phyloP scores from a whole-genome alignment of 2,113 vertebrate genomes.

The Ornithorhynchus anatinus region DNA sequence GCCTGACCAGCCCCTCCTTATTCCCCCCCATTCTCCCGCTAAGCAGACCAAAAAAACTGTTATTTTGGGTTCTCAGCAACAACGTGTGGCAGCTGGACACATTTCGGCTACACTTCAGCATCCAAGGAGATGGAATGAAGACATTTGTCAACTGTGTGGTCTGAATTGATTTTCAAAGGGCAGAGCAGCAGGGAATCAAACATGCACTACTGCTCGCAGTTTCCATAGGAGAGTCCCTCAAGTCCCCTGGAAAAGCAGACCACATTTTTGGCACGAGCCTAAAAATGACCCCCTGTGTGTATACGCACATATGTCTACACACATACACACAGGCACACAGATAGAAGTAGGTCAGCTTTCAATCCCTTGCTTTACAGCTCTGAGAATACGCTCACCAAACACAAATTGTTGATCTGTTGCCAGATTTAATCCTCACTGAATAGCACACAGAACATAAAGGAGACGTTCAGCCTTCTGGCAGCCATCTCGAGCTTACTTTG shows the following conservation, averaged over 20 bases:
- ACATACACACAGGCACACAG: neutral
- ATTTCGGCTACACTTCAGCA: no score
- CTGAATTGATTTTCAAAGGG: neutral
- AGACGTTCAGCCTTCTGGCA: no score
- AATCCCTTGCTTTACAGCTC: neutral
- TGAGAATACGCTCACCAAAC: neutral
- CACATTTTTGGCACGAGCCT: neutral
- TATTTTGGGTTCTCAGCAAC: no score
- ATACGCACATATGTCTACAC: no score
- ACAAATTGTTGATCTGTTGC: neutral
- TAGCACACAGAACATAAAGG: no score
- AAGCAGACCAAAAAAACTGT: no score
- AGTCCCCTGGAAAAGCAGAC: neutral
- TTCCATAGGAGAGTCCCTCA: neutral
- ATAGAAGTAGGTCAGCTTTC: neutral
- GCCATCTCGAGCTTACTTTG: no score
- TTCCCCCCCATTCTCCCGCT: neutral
- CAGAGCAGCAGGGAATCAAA: fast-evolving
- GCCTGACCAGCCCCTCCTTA: neutral
- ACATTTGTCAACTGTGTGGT: no score
- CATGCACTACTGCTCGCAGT: neutral
- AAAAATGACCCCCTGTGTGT: fast-evolving
- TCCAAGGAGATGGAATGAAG: no score
- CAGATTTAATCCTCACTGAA: neutral
- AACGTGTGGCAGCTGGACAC: no score